Base-by-base conservation (phyloP, 2,888 invertebrate species). In the Melikaiella ostensackeni region DNA sequence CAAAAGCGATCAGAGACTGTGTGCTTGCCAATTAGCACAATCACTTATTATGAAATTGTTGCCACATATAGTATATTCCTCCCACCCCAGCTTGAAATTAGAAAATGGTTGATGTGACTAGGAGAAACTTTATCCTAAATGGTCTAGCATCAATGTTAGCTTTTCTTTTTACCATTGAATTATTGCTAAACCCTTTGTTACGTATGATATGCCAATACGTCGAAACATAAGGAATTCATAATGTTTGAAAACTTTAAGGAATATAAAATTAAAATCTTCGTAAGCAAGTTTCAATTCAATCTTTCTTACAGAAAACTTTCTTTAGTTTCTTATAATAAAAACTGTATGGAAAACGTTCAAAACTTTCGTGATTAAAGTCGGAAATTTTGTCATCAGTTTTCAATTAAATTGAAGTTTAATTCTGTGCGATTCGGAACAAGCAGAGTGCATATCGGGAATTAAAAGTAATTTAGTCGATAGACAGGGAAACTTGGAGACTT, bases 381-480 rank as follows among this genome's bases (percentile, higher is more conserved):
- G 24, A 13, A 21, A 42, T 42, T 24, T 24, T 7, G 38, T 24
- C 42, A 42, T 64, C 42, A 42, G 38, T 42, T 64, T 42, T 42
- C 33, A 64, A 64, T 42, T 21, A 21, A 42, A 24, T 64, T 24
- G 42, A 42, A 42, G 42, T 64, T 24, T 42, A 38, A 64, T 42
- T 64, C 16, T 38, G 6, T 24, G 13, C 16, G 64, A 42, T 42
- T 24, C 24, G 7, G 24, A 64, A 64, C 24, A 21, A 6, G 16
- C 38, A 35, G 7, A 27, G 42, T 42, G 21, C 27, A 64, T 42
- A 64, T 27, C 13, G 24, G 7, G 24, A 50, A 50, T 70, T 13
- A 50, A 70, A 70, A 70, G 50, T 70, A 70, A 50, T 30, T 7
- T n/a, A 70, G 46, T 50, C 30, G 27, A 50, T 30, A 27, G 19